These are phyloP conservation scores for Sphaerophoria rueppellii DNA, from an alignment of 2,888 invertebrate species.

Conservation along the genomic window DNA sequence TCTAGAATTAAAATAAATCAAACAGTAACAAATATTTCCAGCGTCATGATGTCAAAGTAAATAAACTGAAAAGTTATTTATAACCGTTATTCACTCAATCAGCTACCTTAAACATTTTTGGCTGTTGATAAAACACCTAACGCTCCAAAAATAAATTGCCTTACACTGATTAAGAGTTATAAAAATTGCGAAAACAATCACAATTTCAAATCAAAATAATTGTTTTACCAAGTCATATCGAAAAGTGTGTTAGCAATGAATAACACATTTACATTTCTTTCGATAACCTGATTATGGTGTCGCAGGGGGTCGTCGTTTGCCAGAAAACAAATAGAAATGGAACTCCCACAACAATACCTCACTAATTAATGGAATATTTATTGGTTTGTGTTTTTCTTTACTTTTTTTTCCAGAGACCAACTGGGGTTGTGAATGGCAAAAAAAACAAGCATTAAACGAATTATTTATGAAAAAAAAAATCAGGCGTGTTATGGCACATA, in stretches of 20 bases:
- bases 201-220: slow-evolving; percentile 1
- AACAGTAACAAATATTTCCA: too few relatives aligned
- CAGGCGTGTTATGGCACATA: background rate
- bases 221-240: background rate
- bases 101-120: too few relatives aligned
- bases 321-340: background rate
- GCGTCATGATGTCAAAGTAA: too few relatives aligned
- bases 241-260: background rate
- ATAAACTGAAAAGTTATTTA: too few relatives aligned
- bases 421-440: slow-evolving; percentile 1
- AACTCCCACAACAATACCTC: slow-evolving; percentile 8
- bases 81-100: too few relatives aligned
- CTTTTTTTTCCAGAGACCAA: background rate
- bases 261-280: background rate
- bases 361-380: slow-evolving; percentile 2
- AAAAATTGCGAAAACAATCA: background rate
- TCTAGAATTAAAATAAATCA: too few relatives aligned
- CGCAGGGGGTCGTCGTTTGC: background rate
- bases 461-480: background rate
- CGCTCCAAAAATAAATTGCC: too few relatives aligned
- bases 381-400: background rate
- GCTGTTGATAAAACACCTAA: too few relatives aligned
- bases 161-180: too few relatives aligned
- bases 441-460: slow-evolving; percentile 1
- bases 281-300: background rate